Percentiles rank a stretch among this genome's conserved stretches.
Conservation (phyloP, 1,140 invertebrate species). For the Oncopeltus fasciatus region DNA sequence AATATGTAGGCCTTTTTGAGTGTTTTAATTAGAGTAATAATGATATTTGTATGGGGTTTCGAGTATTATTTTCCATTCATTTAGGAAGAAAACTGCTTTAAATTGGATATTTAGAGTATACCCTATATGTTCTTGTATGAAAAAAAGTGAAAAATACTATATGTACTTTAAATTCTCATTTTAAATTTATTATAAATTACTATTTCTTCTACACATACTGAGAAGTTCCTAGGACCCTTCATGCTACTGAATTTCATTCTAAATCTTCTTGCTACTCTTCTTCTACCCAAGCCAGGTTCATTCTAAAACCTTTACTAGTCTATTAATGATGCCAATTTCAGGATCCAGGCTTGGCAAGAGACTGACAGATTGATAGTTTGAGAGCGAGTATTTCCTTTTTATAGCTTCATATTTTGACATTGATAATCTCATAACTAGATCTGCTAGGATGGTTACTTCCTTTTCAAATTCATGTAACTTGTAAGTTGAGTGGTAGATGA, state of each 20-base stretch:
- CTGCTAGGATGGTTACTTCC: not conserved
- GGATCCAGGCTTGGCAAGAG: conserved; percentile 5
- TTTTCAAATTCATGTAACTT: not conserved
- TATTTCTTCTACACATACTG: not conserved
- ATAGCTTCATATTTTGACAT: not conserved
- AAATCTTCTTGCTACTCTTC: not conserved
- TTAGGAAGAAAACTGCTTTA: too few relatives aligned
- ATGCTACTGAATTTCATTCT: not conserved
- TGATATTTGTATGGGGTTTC: too few relatives aligned
- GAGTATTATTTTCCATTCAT: too few relatives aligned
- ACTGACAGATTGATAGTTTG: conserved; percentile 8
- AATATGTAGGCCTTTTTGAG: too few relatives aligned
- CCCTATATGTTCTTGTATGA: too few relatives aligned
- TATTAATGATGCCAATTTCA: conserved; percentile 10
- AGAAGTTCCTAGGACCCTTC: not conserved
- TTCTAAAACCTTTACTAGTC: not conserved
- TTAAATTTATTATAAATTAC: too few relatives aligned
- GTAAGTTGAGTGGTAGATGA: conserved; percentile 1
- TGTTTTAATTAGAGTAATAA: too few relatives aligned
- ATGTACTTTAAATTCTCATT: too few relatives aligned
- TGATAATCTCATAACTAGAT: not conserved
- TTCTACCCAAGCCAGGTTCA: not conserved
- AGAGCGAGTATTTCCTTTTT: conserved; percentile 1
- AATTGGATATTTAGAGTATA: too few relatives aligned
- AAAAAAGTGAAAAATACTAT: too few relatives aligned